These are phyloP conservation scores for Buceros bicornis DNA, from an alignment of 2,797 vertebrate genomes.

Conservation along the genomic window DNA sequence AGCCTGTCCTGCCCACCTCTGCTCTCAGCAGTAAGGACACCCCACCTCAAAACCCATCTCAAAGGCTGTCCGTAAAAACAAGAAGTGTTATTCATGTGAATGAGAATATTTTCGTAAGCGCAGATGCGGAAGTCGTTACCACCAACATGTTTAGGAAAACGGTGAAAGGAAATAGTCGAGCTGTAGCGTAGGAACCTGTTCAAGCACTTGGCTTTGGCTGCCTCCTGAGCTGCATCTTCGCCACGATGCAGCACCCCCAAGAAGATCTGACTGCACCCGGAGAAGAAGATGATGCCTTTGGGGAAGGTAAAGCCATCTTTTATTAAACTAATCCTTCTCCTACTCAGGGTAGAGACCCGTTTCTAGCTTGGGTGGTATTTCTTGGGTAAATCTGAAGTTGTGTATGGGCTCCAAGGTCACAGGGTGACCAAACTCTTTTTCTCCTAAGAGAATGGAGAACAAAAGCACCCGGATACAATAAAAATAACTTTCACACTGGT, in stretches of 20 bases:
- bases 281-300: slow-evolving; percentile 80
- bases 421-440: slow-evolving; percentile 32
- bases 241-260: slow-evolving; percentile 74
- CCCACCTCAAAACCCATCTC: slow-evolving; percentile 16
- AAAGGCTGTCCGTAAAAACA: background rate
- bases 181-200: background rate
- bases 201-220: background rate
- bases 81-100: slow-evolving; percentile 42
- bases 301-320: slow-evolving; percentile 79
- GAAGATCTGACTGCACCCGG: slow-evolving; percentile 40
- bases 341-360: background rate
- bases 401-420: background rate
- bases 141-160: slow-evolving; percentile 60
- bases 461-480: slow-evolving; percentile 29
- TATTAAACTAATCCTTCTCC: slow-evolving; percentile 17
- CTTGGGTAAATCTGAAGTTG: slow-evolving; percentile 18
- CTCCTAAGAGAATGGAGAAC: slow-evolving; percentile 37
- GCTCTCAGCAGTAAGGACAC: background rate
- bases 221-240: background rate
- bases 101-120: slow-evolving; percentile 47
- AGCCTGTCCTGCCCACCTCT: background rate
- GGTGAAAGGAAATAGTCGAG: slow-evolving; percentile 57
- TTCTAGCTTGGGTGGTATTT: slow-evolving; percentile 42
- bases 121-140: slow-evolving; percentile 71
- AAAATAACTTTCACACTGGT: slow-evolving; percentile 3